Evolutionary conservation across 2,113 vertebrate genomes (phyloP), one percentile per base, ranked within the genome.

Genomic region (Gallinago jamesoni): DNA sequence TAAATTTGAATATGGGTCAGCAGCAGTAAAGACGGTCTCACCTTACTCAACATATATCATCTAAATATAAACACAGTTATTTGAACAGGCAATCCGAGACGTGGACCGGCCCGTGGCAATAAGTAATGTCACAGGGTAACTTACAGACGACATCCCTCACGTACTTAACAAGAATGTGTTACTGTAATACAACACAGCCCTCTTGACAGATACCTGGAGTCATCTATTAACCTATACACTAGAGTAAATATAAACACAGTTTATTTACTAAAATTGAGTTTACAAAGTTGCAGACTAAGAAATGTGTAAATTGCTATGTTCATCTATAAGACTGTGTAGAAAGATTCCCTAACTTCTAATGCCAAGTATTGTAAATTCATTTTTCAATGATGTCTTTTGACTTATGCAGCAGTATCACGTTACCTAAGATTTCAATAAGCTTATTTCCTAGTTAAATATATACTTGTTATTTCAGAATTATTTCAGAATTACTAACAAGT

Each of bases 61-160:
- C 96, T 97, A 96, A 97, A 97, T 95, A 97, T 92, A 97, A 97
- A 92, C 72, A 91, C 56, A 75, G 93, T 84, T 96, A 96, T 80
- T 87, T 43, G 77, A 85, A 93, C 64, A 41, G 31, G 94, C 89
- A 97, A 92, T 53, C 60, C 23, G 94, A 97, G 73, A 89, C 0
- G 7, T 21, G 53, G 31, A 52, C 73, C 3, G 0, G 45, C 60
- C 75, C 23, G 70, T 30, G 53, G 43, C 7, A 76, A 50, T 17
- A 93, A 66, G 60, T 50, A 69, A 69, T 37, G 60, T 63, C 48
- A 83, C 48, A 77, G 75, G 48, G 69, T 78, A 52, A 93, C 31
- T 89, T 89, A 87, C 22, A 87, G 39, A 66, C 2, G 4, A 64
- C 47, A 57, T 50, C 68, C 20, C 21, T 68, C 75, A 83, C 33